A percentile compares a stretch with the other conserved stretches of the same genome.
phyloP scores from a whole-genome alignment of 2,888 invertebrate species.

The Arrhopalites spinosus region DNA sequence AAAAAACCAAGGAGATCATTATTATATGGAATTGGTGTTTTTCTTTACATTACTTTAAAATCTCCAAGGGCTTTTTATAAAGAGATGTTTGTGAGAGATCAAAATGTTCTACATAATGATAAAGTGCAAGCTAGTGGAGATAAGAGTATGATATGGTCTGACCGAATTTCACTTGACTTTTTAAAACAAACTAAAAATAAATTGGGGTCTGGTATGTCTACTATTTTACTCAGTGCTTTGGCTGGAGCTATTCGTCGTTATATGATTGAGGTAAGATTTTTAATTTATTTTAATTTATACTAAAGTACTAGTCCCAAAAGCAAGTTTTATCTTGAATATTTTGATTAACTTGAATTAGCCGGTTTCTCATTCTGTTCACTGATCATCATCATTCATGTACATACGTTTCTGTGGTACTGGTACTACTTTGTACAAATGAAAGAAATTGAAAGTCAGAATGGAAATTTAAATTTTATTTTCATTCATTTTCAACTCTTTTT shows the following conservation, averaged over 20 bases:
- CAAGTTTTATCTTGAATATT: neutral
- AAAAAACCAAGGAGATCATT: conserved; percentile 19
- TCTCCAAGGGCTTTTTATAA: conserved; percentile 47
- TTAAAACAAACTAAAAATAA: conserved; percentile 46
- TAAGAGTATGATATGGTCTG: conserved; percentile 49
- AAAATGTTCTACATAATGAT: conserved; percentile 45
- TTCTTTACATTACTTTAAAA: conserved; percentile 45
- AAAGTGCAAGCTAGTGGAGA: conserved; percentile 39
- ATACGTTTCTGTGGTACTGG: too few species aligned
- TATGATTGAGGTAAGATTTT: conserved; percentile 43
- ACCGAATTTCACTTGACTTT: conserved; percentile 47
- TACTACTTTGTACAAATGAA: too few species aligned
- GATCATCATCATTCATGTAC: too few species aligned
- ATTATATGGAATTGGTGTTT: conserved; percentile 32
- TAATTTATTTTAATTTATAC: neutral
- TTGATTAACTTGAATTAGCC: neutral
- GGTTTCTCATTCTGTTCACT: too few species aligned
- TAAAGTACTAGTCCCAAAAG: neutral
- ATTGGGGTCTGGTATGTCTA: conserved; percentile 48
- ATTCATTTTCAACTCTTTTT: too few species aligned
- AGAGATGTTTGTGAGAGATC: conserved; percentile 47
- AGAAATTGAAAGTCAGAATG: too few species aligned
- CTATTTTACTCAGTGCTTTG: conserved; percentile 46
- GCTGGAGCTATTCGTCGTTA: conserved; percentile 44
- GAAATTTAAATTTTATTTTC: too few species aligned